Evolutionary conservation across 2,888 invertebrate genomes (phyloP).

Genomic region (Amblyjoppa proteus): DNA sequence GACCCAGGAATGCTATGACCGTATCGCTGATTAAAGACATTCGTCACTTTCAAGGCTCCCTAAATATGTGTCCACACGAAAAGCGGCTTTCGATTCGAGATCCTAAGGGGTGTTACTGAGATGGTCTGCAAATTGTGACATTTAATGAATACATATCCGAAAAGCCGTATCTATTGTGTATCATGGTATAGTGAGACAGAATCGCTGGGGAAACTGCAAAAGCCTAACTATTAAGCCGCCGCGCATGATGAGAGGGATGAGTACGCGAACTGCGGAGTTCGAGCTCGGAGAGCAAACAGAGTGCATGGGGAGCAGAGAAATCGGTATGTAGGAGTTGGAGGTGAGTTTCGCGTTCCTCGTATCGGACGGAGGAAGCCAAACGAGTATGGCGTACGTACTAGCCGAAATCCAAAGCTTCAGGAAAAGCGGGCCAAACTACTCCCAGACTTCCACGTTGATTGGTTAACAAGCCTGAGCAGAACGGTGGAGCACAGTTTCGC

Average conservation of each 20-base stretch:
- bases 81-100: no score
- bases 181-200: background rate
- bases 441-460: slow-evolving; percentile 72
- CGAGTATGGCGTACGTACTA: background rate
- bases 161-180: background rate
- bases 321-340: slow-evolving; percentile 16
- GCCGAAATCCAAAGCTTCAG: slow-evolving; percentile 30
- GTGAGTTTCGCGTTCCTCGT: slow-evolving; percentile 12
- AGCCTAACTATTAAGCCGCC: background rate
- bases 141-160: background rate
- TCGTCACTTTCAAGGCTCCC: no score
- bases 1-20: no score
- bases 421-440: slow-evolving; percentile 73
- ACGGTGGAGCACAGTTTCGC: slow-evolving; percentile 1
- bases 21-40: no score
- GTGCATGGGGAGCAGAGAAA: background rate
- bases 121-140: no score
- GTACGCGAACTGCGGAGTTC: background rate
- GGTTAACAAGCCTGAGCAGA: slow-evolving; percentile 73
- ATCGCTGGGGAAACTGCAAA: background rate
- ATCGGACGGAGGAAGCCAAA: background rate
- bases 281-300: background rate
- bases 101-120: no score
- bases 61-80: no score
- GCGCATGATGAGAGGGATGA: background rate